These are phyloP conservation scores for Helicoverpa assulta DNA, from an alignment of 2,888 invertebrate genomes.

Conservation along the genomic window DNA sequence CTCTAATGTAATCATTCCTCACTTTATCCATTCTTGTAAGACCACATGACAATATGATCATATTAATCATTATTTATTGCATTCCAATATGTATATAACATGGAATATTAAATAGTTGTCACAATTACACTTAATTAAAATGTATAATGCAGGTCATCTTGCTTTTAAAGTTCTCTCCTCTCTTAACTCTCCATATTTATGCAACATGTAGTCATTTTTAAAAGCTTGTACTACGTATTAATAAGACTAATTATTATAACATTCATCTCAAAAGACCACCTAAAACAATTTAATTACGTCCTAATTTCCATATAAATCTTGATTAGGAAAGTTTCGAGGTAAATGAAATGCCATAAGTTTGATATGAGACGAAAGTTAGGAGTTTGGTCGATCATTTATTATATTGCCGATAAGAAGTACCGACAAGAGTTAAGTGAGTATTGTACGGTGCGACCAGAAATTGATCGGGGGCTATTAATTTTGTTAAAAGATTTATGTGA, in stretches of 20 bases:
- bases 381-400: constrained; percentile 46
- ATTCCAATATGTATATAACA: too few species aligned
- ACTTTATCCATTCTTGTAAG: too few species aligned
- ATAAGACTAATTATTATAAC: constrained; percentile 27
- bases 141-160: too few species aligned
- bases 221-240: constrained; percentile 12
- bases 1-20: too few species aligned
- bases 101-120: too few species aligned
- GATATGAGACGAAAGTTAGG: constrained; percentile 45
- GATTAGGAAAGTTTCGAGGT: constrained; percentile 50
- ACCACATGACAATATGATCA: too few species aligned
- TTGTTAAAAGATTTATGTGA: constrained; percentile 9
- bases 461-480: constrained; percentile 32
- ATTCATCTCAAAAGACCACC: constrained; percentile 25
- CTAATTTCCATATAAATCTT: constrained; percentile 45
- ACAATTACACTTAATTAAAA: too few species aligned
- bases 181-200: too few species aligned
- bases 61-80: too few species aligned
- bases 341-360: constrained; percentile 56
- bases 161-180: too few species aligned
- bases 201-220: neutral
- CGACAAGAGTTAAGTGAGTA: constrained; percentile 17
- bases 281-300: constrained; percentile 30
- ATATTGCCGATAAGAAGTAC: constrained; percentile 35
- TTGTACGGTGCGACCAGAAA: constrained; percentile 14